phyloP scores from a whole-genome alignment of 2,888 invertebrate species.

The Ophioninae sp. region DNA sequence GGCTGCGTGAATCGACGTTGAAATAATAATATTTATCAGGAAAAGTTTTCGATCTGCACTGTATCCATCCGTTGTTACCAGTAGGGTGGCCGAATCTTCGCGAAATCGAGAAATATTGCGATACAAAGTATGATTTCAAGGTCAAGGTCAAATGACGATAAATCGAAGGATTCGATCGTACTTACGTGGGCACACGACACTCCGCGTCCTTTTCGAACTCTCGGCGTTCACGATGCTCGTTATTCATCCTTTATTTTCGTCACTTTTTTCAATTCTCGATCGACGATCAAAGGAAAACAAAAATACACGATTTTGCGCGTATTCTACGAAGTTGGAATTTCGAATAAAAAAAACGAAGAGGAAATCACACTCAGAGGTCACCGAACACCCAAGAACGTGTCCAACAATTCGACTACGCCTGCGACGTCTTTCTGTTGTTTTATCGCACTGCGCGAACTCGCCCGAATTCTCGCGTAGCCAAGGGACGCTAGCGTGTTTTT shows the following conservation, averaged over 20 bases:
- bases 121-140: not conserved
- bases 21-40: conserved; percentile 66
- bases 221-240: not conserved
- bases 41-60: conserved; percentile 68
- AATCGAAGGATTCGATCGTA: conserved; percentile 1
- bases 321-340: not conserved
- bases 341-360: not conserved
- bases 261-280: not conserved
- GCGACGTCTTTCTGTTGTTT: conserved; percentile 12
- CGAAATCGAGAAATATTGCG: conserved; percentile 10
- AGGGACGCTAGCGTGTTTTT: conserved; percentile 11
- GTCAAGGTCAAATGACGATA: conserved; percentile 11
- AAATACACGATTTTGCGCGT: not conserved
- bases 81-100: conserved; percentile 67
- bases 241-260: not conserved
- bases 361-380: not conserved
- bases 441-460: not conserved
- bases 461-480: conserved; percentile 5
- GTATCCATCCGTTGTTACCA: conserved; percentile 69
- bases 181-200: conserved; percentile 34
- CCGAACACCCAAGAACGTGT: conserved; percentile 3
- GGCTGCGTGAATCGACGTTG: conserved; percentile 63
- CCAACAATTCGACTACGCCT: not conserved
- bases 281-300: not conserved
- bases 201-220: conserved; percentile 13